Evolutionary conservation across 1,140 invertebrate genomes (phyloP), one percentile per base, ranked within the genome.

Genomic region (Metaphire vulgaris): DNA sequence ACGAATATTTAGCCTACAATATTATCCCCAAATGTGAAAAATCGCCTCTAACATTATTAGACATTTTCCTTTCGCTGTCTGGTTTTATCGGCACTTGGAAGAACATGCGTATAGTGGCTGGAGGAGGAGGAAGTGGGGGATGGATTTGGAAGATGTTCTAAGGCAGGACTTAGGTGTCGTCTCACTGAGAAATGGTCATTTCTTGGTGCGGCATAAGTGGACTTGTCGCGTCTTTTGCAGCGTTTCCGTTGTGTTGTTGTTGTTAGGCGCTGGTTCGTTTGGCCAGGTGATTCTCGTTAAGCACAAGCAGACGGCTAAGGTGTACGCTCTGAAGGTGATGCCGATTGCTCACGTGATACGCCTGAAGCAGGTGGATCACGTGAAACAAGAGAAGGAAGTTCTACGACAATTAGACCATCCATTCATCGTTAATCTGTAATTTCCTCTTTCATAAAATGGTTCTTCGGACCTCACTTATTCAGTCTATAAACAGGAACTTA

Each of bases 221-320:
- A n/a, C n/a, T n/a, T n/a, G 41, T 56, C 41, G 41, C 6, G 41
- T 56, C 41, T 12, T 56, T 6, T 21, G 6, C 6, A 56, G 6
- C 6, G 41, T 21, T 56, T 56, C 30, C 21, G 21, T 12, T 56
- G 6, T 6, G 21, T 56, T 6, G 21, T 12, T 56, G 41, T 56
- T 56, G 41, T n/a, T 87, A 96, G 95, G 95, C 74, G 97, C 95
- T 14, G 95, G 95, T 70, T 96, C 94, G 31, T 97, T 97, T 87
- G 95, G 95, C 12, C 89, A 94, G 65, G 95, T 97, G 6, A 91
- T 93, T 41, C 86, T 97, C 32, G 93, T 92, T 82, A 89, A 91
- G 76, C 91, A 96, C 84, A 92, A 91, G 82, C 87, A 89, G n/a
- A 90, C 90, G 15, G 89, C 90, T 79, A 75, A 80, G 64, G 95